Percentiles rank a stretch among this genome's conserved stretches.
Conservation (phyloP, 2,797 vertebrate genomes). For the Danio tinwini region DNA sequence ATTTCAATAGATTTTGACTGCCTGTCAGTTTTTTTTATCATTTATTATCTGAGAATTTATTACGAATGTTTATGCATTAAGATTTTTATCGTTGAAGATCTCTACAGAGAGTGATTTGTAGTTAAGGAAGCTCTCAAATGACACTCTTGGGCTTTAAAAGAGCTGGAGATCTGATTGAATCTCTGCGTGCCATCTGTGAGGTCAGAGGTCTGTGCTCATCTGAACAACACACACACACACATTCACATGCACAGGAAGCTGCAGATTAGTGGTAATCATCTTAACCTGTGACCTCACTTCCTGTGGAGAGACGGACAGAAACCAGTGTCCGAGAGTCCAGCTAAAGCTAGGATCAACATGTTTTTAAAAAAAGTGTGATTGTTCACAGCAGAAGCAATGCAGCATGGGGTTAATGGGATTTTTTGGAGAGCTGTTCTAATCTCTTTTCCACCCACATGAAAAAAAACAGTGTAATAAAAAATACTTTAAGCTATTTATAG, state of each 20-base stretch:
- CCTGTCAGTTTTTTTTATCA: no score
- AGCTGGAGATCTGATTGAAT: background rate
- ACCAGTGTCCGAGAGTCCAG: background rate
- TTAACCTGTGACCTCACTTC: constrained; percentile 12
- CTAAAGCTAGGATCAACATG: background rate
- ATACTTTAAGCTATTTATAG: no score
- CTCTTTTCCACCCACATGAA: no score
- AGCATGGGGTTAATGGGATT: no score
- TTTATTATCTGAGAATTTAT: no score
- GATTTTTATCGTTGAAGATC: no score
- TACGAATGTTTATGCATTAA: no score
- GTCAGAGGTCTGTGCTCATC: background rate
- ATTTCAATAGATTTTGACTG: no score
- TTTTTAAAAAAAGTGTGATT: background rate
- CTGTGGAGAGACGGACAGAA: background rate
- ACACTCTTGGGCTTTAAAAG: background rate
- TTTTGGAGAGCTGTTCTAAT: background rate
- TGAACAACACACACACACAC: background rate
- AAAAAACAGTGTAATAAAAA: no score
- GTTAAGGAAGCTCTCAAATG: background rate
- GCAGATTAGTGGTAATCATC: background rate
- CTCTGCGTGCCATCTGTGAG: background rate
- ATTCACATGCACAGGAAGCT: background rate
- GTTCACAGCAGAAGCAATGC: no score
- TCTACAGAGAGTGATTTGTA: background rate